These are phyloP conservation scores for Physeter macrocephalus DNA, from an alignment of 2,113 vertebrate genomes.

Conservation along the genomic window DNA sequence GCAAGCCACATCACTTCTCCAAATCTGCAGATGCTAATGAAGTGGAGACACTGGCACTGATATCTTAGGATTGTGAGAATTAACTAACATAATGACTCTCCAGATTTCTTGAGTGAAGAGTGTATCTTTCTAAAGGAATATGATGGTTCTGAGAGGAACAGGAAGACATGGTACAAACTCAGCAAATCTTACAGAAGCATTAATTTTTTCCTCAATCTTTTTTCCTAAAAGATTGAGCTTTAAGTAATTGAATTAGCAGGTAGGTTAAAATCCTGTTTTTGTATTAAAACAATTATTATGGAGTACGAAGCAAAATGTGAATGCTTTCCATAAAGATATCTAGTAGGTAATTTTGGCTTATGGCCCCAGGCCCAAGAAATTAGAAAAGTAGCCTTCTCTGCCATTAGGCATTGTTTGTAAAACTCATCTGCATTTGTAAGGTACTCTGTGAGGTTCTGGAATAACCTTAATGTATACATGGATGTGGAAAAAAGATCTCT, in stretches of 20 bases:
- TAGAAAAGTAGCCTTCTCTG: neutral
- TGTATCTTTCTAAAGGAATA: neutral
- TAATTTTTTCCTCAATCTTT: too few relatives aligned
- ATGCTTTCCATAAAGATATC: neutral
- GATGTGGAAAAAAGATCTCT: neutral
- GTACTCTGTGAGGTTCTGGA: neutral
- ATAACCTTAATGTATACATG: neutral
- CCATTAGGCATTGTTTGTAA: neutral
- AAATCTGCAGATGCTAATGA: neutral
- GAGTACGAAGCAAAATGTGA: neutral
- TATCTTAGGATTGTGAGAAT: neutral
- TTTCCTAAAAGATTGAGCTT: neutral
- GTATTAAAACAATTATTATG: neutral
- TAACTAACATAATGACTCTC: neutral
- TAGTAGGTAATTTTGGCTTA: neutral
- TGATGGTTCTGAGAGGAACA: neutral
- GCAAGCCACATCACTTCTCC: neutral
- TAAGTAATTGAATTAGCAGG: neutral
- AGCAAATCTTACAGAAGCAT: neutral
- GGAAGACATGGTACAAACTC: neutral
- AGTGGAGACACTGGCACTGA: neutral
- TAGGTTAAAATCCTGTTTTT: neutral
- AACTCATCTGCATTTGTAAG: neutral
- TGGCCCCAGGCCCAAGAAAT: neutral
- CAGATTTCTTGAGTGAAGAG: neutral